Evolutionary conservation across 2,113 vertebrate species (phyloP).

Genomic region (Catharus fuscescens): DNA sequence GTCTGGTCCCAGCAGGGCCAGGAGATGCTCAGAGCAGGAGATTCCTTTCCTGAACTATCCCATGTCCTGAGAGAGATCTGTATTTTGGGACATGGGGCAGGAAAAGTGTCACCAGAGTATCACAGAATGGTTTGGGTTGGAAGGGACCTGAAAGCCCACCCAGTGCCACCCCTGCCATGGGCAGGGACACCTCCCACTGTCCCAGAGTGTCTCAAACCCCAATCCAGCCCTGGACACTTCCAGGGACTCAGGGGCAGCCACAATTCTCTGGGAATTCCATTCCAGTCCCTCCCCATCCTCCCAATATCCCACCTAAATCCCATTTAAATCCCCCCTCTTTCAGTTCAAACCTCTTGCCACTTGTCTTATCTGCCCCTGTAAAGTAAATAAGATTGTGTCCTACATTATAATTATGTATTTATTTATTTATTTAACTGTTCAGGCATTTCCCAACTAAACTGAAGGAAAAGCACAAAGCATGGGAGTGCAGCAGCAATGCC

Average conservation of each 20-base stretch:
- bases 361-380: neutral
- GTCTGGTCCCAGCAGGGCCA: neutral
- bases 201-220: neutral
- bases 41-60: neutral
- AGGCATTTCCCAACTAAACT: neutral
- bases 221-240: neutral
- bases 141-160: neutral
- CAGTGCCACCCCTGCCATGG: neutral
- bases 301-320: neutral
- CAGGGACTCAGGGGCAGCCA: neutral
- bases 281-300: rapidly evolving
- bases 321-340: neutral
- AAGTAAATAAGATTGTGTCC: neutral
- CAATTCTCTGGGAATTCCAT: neutral
- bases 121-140: rapidly evolving
- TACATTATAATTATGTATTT: rapidly evolving
- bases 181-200: neutral
- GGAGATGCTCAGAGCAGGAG: neutral
- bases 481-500: neutral
- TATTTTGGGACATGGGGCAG: rapidly evolving
- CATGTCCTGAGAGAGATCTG: neutral
- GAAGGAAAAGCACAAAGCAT: neutral
- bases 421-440: neutral
- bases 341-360: neutral
- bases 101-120: neutral